phyloP scores from a whole-genome alignment of 2,888 invertebrate genomes.

The Melangyna quadrimaculata region DNA sequence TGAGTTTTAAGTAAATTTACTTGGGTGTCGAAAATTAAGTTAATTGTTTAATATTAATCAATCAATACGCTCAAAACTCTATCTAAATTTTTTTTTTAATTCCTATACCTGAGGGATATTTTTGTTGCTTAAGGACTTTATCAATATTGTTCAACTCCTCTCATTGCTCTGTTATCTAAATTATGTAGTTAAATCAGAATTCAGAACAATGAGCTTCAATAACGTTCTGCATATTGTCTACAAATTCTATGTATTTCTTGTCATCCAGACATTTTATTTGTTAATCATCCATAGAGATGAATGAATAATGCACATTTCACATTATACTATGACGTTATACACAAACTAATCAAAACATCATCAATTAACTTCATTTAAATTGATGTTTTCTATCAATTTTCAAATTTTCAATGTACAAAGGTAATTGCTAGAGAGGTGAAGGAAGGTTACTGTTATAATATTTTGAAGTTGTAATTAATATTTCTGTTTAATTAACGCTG shows the following conservation, averaged over 20 bases:
- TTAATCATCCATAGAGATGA: not conserved
- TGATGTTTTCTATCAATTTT: slow-evolving; percentile 22
- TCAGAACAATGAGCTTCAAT: not conserved
- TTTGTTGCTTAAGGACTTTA: not conserved
- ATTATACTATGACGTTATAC: not conserved
- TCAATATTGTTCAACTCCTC: not conserved
- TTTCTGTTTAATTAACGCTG: slow-evolving; percentile 13
- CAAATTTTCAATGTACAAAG: slow-evolving; percentile 7
- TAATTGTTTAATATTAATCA: no score
- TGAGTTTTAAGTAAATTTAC: no score
- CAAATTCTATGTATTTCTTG: not conserved
- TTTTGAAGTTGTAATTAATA: not conserved
- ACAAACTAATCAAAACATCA: not conserved
- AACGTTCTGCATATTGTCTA: not conserved
- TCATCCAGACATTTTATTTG: not conserved
- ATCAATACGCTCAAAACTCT: not conserved
- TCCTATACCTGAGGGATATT: no score
- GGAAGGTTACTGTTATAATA: not conserved
- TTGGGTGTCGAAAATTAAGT: no score
- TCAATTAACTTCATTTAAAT: slow-evolving; percentile 19
- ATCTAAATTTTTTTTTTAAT: not conserved
- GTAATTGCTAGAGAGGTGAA: not conserved
- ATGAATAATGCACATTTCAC: not conserved
- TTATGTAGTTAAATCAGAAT: not conserved
- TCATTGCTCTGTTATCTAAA: not conserved